These are phyloP conservation scores for Drosophila lini DNA, from an alignment of 1,140 invertebrate species.

Conservation along the genomic window DNA sequence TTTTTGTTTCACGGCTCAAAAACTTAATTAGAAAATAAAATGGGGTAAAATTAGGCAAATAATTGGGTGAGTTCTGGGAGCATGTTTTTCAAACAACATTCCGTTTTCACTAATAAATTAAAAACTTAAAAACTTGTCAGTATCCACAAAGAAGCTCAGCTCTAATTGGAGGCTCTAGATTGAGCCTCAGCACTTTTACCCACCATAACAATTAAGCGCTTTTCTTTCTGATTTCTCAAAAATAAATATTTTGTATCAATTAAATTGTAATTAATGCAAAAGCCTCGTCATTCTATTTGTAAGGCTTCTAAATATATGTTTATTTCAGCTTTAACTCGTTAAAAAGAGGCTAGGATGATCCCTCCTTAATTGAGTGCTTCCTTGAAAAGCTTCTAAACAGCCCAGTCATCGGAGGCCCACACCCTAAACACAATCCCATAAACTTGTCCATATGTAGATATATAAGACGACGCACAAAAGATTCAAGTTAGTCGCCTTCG, in stretches of 20 bases:
- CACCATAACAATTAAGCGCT: too few relatives aligned
- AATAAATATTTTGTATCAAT: background rate
- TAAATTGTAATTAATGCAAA: background rate
- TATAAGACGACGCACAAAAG: constrained; percentile 18
- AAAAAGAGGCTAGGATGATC: background rate
- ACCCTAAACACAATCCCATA: constrained; percentile 14
- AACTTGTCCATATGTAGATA: constrained; percentile 19
- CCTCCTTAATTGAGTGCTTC: constrained; percentile 37
- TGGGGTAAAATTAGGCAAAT: constrained; percentile 24
- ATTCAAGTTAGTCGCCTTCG: constrained; percentile 28
- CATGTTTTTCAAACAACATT: background rate
- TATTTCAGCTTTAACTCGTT: background rate
- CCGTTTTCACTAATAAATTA: constrained; percentile 12
- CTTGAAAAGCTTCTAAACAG: constrained; percentile 28
- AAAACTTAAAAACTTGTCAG: background rate
- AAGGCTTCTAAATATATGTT: background rate
- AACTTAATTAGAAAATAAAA: constrained; percentile 42
- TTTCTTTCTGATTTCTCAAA: background rate
- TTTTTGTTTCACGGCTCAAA: constrained; percentile 18
- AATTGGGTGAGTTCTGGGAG: constrained; percentile 11
- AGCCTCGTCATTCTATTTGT: too few relatives aligned
- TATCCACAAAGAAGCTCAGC: too few relatives aligned
- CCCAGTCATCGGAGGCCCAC: constrained; percentile 32
- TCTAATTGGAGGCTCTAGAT: too few relatives aligned
- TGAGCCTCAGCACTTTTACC: too few relatives aligned